Conservation (phyloP, 2,797 vertebrate species). For the Peromyscus eremicus region DNA sequence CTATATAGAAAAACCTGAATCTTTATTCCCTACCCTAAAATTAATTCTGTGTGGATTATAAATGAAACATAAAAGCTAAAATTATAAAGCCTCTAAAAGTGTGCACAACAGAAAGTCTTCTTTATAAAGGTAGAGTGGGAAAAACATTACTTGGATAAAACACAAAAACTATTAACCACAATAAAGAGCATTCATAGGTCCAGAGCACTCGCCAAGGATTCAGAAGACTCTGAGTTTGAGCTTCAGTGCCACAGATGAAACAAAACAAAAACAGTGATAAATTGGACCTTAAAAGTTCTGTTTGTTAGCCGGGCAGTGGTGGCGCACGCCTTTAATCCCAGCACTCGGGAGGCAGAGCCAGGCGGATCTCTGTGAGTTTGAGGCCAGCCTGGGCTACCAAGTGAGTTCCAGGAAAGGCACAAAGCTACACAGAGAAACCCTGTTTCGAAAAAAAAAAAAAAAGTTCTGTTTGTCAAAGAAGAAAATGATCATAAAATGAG, state of each 20-base stretch:
- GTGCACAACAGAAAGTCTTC: not conserved
- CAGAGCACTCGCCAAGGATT: not conserved
- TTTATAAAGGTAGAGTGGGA: not conserved
- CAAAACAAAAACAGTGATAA: not conserved
- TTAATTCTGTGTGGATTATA: not conserved
- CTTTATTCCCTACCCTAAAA: not conserved
- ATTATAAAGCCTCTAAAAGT: not conserved
- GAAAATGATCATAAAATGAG: not conserved
- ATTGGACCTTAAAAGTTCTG: not conserved
- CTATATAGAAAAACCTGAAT: not conserved
- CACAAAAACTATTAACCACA: not conserved
- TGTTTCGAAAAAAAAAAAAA: too few relatives aligned
- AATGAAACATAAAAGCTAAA: slow-evolving; percentile 2
- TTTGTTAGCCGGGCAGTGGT: too few relatives aligned
- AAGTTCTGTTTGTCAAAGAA: not conserved
- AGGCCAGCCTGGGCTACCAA: too few relatives aligned
- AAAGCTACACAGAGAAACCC: too few relatives aligned
- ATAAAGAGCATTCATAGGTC: not conserved
- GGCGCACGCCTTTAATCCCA: too few relatives aligned
- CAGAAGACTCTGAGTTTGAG: not conserved
- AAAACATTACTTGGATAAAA: not conserved
- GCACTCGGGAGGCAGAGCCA: too few relatives aligned
- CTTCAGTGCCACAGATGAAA: not conserved
- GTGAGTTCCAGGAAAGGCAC: too few relatives aligned
- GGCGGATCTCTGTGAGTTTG: too few relatives aligned